These are phyloP conservation scores for Zosterops borbonicus DNA, from an alignment of 2,113 vertebrate species.

Conservation along the genomic window DNA sequence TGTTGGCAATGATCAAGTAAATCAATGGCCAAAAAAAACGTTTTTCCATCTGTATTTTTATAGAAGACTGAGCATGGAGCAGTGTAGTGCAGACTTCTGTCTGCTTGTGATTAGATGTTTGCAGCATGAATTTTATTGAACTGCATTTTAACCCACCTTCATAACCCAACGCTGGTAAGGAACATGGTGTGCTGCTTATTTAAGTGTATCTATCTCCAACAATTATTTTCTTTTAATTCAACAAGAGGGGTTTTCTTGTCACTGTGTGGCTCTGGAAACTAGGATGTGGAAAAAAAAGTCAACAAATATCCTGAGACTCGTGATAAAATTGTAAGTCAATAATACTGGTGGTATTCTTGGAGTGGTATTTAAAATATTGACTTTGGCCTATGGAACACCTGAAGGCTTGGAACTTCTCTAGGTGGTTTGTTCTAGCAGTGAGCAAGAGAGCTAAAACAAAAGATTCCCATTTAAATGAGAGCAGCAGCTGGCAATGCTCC, in stretches of 20 bases:
- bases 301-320: not conserved
- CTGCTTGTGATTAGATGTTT: conserved; percentile 17
- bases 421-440: not conserved
- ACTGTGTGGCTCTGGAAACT: not conserved
- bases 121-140: not conserved
- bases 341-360: not conserved
- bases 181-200: not conserved
- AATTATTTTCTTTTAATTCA: not conserved
- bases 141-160: not conserved
- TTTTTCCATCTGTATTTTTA: conserved; percentile 59
- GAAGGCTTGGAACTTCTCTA: not conserved
- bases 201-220: not conserved
- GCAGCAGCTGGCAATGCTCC: not conserved
- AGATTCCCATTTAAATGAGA: not conserved
- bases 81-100: conserved; percentile 16
- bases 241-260: not conserved
- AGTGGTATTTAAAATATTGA: conserved; percentile 2
- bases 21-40: conserved; percentile 42
- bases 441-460: not conserved
- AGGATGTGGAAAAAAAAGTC: not conserved
- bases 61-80: not conserved
- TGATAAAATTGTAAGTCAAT: not conserved
- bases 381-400: not conserved
- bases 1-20: conserved; percentile 42
- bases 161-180: not conserved